Evolutionary conservation across 2,888 invertebrate genomes (phyloP).

Genomic region (Diplazon laetatorius): DNA sequence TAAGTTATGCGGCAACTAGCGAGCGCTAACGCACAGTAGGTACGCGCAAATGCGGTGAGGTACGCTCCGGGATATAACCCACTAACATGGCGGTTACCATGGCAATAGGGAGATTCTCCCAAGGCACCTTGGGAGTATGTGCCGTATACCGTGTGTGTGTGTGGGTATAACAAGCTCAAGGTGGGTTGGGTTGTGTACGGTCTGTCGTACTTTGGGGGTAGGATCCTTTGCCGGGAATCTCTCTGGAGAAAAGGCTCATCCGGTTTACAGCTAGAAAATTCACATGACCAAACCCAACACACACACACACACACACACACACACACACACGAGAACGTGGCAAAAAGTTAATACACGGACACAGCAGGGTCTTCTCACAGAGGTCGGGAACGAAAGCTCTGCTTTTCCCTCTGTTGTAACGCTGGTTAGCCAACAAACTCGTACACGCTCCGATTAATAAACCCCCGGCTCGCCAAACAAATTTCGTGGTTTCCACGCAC

Average conservation of each 20-base stretch:
- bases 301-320: too few species aligned
- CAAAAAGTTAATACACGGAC: not conserved
- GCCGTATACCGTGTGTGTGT: too few species aligned
- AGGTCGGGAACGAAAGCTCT: not conserved
- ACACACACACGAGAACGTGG: too few species aligned
- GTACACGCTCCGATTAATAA: conserved; percentile 18
- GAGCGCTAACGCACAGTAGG: conserved; percentile 41
- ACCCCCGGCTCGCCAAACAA: not conserved
- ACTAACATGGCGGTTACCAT: conserved; percentile 62
- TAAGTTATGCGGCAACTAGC: conserved; percentile 47
- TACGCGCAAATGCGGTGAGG: conserved; percentile 38
- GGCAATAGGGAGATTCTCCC: conserved; percentile 57
- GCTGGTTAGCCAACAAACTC: conserved; percentile 1
- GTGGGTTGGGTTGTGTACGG: conserved; percentile 7
- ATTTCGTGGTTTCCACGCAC: not conserved
- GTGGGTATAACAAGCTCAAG: not conserved
- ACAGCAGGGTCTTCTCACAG: not conserved
- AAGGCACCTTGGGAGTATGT: conserved; percentile 34
- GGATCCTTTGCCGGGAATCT: conserved; percentile 31
- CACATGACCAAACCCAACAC: conserved; percentile 4
- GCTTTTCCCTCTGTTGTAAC: not conserved
- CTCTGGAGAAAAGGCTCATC: conserved; percentile 36
- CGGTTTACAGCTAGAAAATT: conserved; percentile 37
- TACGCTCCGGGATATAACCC: conserved; percentile 54
- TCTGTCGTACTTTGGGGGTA: not conserved